Conservation (phyloP, 2,888 invertebrate genomes). For the Macaria liturata region DNA sequence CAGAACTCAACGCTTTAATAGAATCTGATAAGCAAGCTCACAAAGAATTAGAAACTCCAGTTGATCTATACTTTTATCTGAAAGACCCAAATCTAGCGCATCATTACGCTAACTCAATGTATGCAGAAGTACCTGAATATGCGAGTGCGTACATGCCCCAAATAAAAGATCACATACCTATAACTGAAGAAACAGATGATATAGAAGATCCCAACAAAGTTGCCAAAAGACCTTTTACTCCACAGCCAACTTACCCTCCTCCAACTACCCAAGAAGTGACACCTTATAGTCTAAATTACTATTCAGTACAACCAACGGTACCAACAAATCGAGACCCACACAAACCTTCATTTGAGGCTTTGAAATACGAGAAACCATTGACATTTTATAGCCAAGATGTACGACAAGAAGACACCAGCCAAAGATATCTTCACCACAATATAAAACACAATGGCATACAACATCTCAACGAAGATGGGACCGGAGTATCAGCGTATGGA, state of each 20-base stretch:
- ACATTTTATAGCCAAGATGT: slow-evolving; percentile 34
- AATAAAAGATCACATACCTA: slow-evolving; percentile 67
- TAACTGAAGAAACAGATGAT: slow-evolving; percentile 72
- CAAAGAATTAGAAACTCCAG: slow-evolving; percentile 53
- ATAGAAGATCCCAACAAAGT: slow-evolving; percentile 61
- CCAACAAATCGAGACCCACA: slow-evolving; percentile 36
- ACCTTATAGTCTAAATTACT: slow-evolving; percentile 56
- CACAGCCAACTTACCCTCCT: slow-evolving; percentile 30
- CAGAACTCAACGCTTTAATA: slow-evolving; percentile 75
- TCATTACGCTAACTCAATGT: slow-evolving; percentile 48
- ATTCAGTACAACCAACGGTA: slow-evolving; percentile 56
- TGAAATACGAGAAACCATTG: slow-evolving; percentile 49
- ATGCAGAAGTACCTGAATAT: slow-evolving; percentile 49
- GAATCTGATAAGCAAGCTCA: slow-evolving; percentile 42
- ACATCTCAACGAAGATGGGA: slow-evolving; percentile 67
- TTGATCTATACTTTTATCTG: slow-evolving; percentile 65
- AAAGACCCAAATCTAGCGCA: slow-evolving; percentile 52
- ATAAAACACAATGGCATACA: slow-evolving; percentile 60
- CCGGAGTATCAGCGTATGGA: slow-evolving; percentile 66
- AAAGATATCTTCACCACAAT: slow-evolving; percentile 61
- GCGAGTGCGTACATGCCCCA: slow-evolving; percentile 46
- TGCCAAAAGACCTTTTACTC: slow-evolving; percentile 27
- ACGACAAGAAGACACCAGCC: slow-evolving; percentile 39
- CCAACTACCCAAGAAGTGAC: slow-evolving; percentile 41
- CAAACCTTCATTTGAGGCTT: slow-evolving; percentile 44